A percentile compares a stretch with the other conserved stretches of the same genome.
Conservation (phyloP, 2,888 invertebrate species). For the Netelia inedita region DNA sequence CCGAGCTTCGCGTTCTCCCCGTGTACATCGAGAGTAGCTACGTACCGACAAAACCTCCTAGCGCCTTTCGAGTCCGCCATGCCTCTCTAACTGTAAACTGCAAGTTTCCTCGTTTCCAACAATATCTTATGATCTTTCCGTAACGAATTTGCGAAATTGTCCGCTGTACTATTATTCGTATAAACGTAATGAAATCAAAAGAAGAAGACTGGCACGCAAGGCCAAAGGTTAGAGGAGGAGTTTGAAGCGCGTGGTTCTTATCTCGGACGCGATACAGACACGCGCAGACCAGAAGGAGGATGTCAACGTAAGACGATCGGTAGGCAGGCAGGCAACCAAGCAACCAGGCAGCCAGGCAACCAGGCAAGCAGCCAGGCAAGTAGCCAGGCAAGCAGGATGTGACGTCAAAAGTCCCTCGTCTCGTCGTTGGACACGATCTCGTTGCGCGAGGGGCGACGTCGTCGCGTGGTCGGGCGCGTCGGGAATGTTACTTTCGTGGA, state of each 20-base stretch:
- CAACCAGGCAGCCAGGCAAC: slow-evolving; percentile 63
- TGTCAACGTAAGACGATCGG: neutral
- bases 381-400: slow-evolving; percentile 79
- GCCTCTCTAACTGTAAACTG: no score
- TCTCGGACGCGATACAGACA: neutral
- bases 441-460: slow-evolving; percentile 73
- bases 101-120: no score
- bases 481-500: no score
- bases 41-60: no score
- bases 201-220: neutral
- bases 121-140: no score
- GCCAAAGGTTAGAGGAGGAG: neutral
- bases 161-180: neutral
- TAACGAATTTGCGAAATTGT: neutral
- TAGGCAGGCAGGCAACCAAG: neutral
- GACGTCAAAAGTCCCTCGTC: slow-evolving; percentile 81
- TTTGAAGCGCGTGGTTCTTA: no score
- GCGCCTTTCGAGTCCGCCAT: no score
- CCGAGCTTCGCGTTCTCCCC: no score
- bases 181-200: neutral
- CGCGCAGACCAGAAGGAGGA: neutral
- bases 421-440: slow-evolving; percentile 72
- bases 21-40: no score
- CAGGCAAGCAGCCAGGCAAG: slow-evolving; percentile 64
- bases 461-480: slow-evolving; percentile 50